Base-by-base conservation (phyloP, 1,140 invertebrate genomes). In the Papilio polytes region DNA sequence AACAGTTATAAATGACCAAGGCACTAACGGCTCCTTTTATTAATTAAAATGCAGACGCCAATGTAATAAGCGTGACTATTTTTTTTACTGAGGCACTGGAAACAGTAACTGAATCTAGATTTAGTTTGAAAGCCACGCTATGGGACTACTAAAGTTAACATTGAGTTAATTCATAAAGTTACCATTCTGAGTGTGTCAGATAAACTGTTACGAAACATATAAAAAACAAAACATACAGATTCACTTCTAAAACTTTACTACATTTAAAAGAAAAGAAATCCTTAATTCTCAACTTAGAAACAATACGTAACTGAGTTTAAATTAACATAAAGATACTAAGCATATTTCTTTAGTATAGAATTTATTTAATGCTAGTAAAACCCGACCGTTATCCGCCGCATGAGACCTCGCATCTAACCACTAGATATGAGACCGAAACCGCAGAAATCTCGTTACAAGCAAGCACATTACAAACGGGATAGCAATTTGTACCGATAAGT, bases 21-120 rank as follows among this genome's bases (percentile, higher is more conserved):
- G 15, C 31, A 31, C n/a, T 56, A 66, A 56, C 56, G 77, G 77
- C 36, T n/a, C 36, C 31, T 79, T 31, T 66, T 6, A 79, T 79
- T 36, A 79, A 79, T 79, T 79, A 26, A 31, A 70, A 70, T 31
- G 26, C 22, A 70, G 63, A 4, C 13, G 6, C 26, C 20, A n/a
- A 18, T 20, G 53, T 20, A 20, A n/a, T 20, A 56, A 56, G 46
- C 15, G 15, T 48, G 46, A 48, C 10, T 48, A 13, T 13, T 48
- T 48, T 46, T n/a, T 48, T 13, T 48, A 48, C 46, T 3, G 46
- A 12, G 13, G 46, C 12, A 48, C 10, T 48, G 4, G 46, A 48
- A 48, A 4, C 3, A 41, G 8, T 8, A 41, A 3, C 46, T 48
- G 10, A 48, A 15, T 48, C 12, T 15, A 48, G 46, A 48, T 48